A percentile compares a stretch with the other conserved stretches of the same genome.
phyloP scores from a whole-genome alignment of 2,797 vertebrate genomes.

The Gymnocypris eckloni region DNA sequence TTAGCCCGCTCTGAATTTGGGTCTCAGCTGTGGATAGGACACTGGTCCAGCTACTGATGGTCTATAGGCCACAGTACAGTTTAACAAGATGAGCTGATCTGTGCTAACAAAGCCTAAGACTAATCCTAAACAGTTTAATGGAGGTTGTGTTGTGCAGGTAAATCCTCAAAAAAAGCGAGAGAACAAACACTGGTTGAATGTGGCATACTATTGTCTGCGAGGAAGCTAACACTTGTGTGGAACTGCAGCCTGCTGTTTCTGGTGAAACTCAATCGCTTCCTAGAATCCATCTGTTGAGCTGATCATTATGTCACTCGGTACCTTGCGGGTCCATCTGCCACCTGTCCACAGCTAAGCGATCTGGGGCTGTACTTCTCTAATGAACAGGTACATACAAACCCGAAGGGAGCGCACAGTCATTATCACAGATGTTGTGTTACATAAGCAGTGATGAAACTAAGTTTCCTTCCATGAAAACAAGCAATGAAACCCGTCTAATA shows the following conservation, averaged over 20 bases:
- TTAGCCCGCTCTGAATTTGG: not conserved
- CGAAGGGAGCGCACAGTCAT: not conserved
- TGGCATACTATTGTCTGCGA: not conserved
- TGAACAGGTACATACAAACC: slow-evolving; percentile 23
- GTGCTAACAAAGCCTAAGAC: slow-evolving; percentile 3
- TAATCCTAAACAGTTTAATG: not conserved
- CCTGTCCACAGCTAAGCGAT: slow-evolving; percentile 9
- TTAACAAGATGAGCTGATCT: slow-evolving; percentile 22
- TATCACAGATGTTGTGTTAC: slow-evolving; percentile 27
- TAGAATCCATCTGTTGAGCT: slow-evolving; percentile 32
- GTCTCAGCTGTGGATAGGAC: not conserved
- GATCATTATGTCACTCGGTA: slow-evolving; percentile 17
- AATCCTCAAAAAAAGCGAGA: slow-evolving; percentile 4
- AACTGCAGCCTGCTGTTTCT: not conserved
- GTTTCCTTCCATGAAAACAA: not conserved
- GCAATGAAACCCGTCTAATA: not conserved
- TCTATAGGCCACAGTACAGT: not conserved
- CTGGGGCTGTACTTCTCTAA: slow-evolving; percentile 4
- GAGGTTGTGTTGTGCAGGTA: not conserved
- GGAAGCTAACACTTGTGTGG: not conserved
- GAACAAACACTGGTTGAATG: slow-evolving; percentile 4
- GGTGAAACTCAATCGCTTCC: slow-evolving; percentile 22
- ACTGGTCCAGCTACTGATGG: not conserved
- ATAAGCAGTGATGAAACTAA: not conserved
- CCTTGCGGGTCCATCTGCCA: slow-evolving; percentile 18